Conservation (phyloP, 2,113 vertebrate genomes). For the Hippocampus abdominalis region DNA sequence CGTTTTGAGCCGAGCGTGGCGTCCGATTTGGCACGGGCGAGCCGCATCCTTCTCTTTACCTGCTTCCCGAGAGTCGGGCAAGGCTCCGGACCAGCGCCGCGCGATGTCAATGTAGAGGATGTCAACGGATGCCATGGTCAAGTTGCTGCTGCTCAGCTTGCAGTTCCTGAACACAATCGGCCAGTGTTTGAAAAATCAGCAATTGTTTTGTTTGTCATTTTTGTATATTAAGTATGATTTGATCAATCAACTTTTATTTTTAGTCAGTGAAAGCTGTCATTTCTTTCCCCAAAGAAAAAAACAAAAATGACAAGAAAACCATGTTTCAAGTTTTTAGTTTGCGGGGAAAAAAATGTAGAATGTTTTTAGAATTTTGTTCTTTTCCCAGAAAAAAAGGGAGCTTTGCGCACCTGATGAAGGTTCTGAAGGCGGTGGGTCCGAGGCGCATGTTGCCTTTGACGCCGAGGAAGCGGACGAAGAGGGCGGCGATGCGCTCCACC, state of each 20-base stretch:
- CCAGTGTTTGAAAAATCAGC: not conserved
- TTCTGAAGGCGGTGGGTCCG: constrained; percentile 90
- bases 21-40: not conserved
- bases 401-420: constrained; percentile 82
- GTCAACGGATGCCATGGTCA: constrained; percentile 92
- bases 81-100: constrained; percentile 79
- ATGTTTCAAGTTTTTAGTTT: too few species aligned
- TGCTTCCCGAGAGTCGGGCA: constrained; percentile 82
- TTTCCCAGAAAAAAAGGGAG: too few species aligned
- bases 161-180: constrained; percentile 78
- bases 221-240: too few species aligned
- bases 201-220: not conserved
- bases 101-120: constrained; percentile 98
- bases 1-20: not conserved
- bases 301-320: too few species aligned
- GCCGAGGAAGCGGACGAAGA: constrained; percentile 93
- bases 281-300: too few species aligned
- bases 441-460: constrained; percentile 88
- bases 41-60: constrained; percentile 55
- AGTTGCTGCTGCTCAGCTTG: constrained; percentile 84
- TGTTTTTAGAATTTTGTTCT: too few species aligned
- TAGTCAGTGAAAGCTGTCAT: too few species aligned
- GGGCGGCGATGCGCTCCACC: constrained; percentile 81
- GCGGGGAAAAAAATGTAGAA: not conserved
- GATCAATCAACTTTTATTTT: too few species aligned